Base-by-base conservation (phyloP, 2,113 vertebrate genomes). In the Planiliza haematocheilus region DNA sequence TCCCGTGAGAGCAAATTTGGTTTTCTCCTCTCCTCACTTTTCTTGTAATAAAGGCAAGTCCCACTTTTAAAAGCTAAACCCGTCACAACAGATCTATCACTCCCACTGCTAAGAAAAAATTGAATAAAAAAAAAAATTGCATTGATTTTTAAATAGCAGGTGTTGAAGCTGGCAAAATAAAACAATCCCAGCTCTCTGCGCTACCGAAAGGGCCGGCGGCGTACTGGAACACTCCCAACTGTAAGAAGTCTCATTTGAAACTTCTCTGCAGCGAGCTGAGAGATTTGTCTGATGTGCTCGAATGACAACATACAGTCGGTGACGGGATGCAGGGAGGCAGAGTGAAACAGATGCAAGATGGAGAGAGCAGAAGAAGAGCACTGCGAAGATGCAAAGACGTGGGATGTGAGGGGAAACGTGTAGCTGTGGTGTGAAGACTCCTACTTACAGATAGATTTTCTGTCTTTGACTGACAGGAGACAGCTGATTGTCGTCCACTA, bases 191-290 rank as follows among this genome's bases (percentile, higher is more conserved):
- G 64, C 16, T n/a, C 72, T 46, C 16, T 56, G 2, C 18, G 43
- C 3, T 8, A 41, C 8, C 17, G 7, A 51, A 60, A 56, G 3
- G 6, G 49, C 34, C 18, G 18, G 16, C 24, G 56, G 51, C 49
- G 62, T 17, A 64, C 43, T 87, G 88, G 82, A 68, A 39, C 3
- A 16, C 51, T 87, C 60, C 84, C 77, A 86, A 74, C 38, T 60
- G 74, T 78, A 82, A 80, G 68, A 55, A 85, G 61, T 49, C 72
- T 43, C 18, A 71, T 84, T 68, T 81, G 72, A 87, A 85, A 57
- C 66, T 56, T 21, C 55, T 53, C 5, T 77, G 85, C 74, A 78
- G 55, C n/a, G 17, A 77, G 50, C 52, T 38, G 55, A 79, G 39
- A 77, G 75, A 65, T 48, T 34, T 63, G 60, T 78, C 71, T 78